These are phyloP conservation scores for Perccottus glenii DNA, from an alignment of 2,113 vertebrate species.

Conservation along the genomic window DNA sequence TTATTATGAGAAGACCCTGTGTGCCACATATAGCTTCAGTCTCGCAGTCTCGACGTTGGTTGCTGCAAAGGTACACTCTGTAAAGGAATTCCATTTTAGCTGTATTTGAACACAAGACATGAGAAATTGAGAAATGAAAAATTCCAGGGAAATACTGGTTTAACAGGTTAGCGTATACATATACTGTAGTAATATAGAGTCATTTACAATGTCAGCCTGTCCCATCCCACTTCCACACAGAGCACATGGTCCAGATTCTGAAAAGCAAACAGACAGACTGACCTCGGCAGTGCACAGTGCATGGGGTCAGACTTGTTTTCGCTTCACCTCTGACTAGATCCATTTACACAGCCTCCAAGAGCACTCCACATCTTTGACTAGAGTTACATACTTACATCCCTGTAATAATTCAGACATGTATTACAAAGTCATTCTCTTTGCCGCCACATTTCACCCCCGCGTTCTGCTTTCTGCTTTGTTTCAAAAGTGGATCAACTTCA, in stretches of 20 bases:
- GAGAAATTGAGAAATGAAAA: too few relatives aligned
- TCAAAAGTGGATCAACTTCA: constrained; percentile 77
- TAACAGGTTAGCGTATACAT: constrained; percentile 5
- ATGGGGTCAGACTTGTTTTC: constrained; percentile 75
- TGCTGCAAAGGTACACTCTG: too few relatives aligned
- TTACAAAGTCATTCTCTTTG: constrained; percentile 60
- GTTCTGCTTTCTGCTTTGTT: constrained; percentile 71
- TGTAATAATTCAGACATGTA: constrained; percentile 77
- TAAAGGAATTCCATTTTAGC: not conserved
- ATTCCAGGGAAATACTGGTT: too few relatives aligned
- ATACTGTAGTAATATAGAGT: constrained; percentile 61
- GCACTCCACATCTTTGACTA: constrained; percentile 64
- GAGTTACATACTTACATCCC: constrained; percentile 74
- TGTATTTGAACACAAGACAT: constrained; percentile 5
- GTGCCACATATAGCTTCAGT: too few relatives aligned
- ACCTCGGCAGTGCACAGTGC: constrained; percentile 66
- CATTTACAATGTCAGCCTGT: constrained; percentile 67
- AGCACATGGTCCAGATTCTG: constrained; percentile 59
- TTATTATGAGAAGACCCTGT: too few relatives aligned
- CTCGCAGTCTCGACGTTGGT: too few relatives aligned
- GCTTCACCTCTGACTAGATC: constrained; percentile 70
- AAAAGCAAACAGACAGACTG: constrained; percentile 72
- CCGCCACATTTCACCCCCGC: constrained; percentile 49
- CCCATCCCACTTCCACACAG: constrained; percentile 59
- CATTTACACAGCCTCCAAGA: constrained; percentile 74